Evolutionary conservation across 2,888 invertebrate species (phyloP).

Genomic region (Drosophila bunnanda): DNA sequence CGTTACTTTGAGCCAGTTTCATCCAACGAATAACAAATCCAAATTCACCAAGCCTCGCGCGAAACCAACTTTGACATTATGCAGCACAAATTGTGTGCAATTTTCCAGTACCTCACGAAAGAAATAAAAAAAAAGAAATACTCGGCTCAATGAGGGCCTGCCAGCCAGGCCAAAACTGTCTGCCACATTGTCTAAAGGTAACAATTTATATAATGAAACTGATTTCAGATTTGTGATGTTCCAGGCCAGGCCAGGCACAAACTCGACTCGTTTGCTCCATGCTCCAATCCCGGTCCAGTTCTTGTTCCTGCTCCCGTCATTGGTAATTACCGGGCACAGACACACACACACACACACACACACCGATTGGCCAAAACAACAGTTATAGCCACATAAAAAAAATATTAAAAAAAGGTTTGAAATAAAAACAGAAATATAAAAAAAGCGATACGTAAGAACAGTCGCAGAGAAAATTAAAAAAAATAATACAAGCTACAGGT

Average conservation of each 20-base stretch:
- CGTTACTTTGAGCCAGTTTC: slow-evolving; percentile 58
- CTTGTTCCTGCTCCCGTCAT: slow-evolving; percentile 43
- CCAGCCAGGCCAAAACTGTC: slow-evolving; percentile 51
- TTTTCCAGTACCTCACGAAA: slow-evolving; percentile 51
- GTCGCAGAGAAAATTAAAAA: slow-evolving; percentile 13
- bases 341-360: no score
- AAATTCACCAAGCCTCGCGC: slow-evolving; percentile 19
- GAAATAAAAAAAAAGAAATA: slow-evolving; percentile 17
- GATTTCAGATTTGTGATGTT: slow-evolving; percentile 77
- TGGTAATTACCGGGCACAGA: slow-evolving; percentile 48
- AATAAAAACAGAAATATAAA: slow-evolving; percentile 10
- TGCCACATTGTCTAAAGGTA: slow-evolving; percentile 76
- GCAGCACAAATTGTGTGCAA: slow-evolving; percentile 75
- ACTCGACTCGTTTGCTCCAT: slow-evolving; percentile 41
- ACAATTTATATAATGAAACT: slow-evolving; percentile 79
- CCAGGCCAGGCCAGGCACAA: slow-evolving; percentile 56
- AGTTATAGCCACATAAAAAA: slow-evolving; percentile 63
- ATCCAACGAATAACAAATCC: slow-evolving; percentile 41
- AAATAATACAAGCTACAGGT: slow-evolving; percentile 8
- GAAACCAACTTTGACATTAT: slow-evolving; percentile 76
- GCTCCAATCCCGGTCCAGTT: slow-evolving; percentile 34
- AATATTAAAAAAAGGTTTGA: neutral
- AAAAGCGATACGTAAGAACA: slow-evolving; percentile 17
- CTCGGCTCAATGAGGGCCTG: slow-evolving; percentile 50
- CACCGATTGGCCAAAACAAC: slow-evolving; percentile 54